phyloP scores from a whole-genome alignment of 2,888 invertebrate genomes.

The Drosophila pseudotakahashii region DNA sequence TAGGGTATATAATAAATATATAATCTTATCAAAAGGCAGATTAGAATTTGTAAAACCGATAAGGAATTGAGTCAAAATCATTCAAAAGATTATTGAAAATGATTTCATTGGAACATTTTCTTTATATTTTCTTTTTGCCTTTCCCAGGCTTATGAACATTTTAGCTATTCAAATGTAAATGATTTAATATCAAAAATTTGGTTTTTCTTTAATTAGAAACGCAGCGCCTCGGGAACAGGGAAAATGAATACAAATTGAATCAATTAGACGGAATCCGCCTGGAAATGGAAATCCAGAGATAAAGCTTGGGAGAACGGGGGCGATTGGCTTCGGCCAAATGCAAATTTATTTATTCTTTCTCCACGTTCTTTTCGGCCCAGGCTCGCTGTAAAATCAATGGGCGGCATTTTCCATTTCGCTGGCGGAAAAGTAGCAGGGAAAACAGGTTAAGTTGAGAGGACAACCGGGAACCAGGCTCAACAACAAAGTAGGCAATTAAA shows the following conservation, averaged over 20 bases:
- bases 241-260: conserved; percentile 67
- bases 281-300: conserved; percentile 26
- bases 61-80: neutral
- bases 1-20: neutral
- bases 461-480: conserved; percentile 32
- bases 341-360: conserved; percentile 47
- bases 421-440: conserved; percentile 12
- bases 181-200: conserved; percentile 27
- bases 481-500: conserved; percentile 64
- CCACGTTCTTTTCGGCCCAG: conserved; percentile 2
- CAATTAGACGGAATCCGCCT: conserved; percentile 51
- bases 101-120: neutral
- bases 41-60: neutral
- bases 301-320: conserved; percentile 8
- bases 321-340: conserved; percentile 25
- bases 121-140: neutral
- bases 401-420: conserved; percentile 38
- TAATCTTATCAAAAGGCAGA: conserved; percentile 5
- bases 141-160: neutral
- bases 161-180: conserved; percentile 40
- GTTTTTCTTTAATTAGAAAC: conserved; percentile 34
- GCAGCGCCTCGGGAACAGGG: conserved; percentile 25
- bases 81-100: neutral
- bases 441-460: conserved; percentile 34
- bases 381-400: conserved; percentile 46